Percentiles rank a stretch among this genome's conserved stretches.
phyloP scores from a whole-genome alignment of 2,113 vertebrate genomes.

The Pardalotus punctatus region DNA sequence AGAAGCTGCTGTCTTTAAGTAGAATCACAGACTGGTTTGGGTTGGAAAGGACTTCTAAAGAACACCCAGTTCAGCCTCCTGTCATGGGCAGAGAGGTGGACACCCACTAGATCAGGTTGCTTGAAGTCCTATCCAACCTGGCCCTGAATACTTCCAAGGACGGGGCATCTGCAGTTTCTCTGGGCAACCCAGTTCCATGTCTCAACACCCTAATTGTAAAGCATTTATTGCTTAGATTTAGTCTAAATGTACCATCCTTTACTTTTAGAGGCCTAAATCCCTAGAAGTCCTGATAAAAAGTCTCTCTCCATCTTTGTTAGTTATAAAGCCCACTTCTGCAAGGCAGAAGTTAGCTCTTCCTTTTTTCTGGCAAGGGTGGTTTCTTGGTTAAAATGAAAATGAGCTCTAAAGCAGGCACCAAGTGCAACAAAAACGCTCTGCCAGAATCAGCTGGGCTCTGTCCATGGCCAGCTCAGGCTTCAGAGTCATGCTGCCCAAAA shows the following conservation, averaged over 20 bases:
- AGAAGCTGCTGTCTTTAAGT: neutral
- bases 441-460: neutral
- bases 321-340: neutral
- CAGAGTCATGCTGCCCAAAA: neutral
- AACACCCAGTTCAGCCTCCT: neutral
- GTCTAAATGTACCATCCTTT: neutral
- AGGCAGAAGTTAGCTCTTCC: neutral
- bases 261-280: neutral
- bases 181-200: neutral
- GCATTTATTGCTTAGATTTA: neutral
- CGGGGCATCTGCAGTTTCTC: neutral
- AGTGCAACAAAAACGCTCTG: neutral
- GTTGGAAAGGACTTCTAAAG: neutral
- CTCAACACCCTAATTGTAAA: neutral
- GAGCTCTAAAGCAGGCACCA: neutral
- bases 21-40: neutral
- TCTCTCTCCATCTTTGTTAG: neutral
- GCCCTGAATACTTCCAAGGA: neutral
- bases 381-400: neutral
- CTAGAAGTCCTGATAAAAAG: neutral
- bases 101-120: neutral
- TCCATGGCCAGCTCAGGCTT: neutral
- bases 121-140: neutral
- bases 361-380: neutral
- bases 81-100: neutral